Percentiles rank a stretch among this genome's conserved stretches.
These are phyloP conservation scores for Ichneumon xanthorius DNA, from an alignment of 2,888 invertebrate species.

Conservation along the genomic window DNA sequence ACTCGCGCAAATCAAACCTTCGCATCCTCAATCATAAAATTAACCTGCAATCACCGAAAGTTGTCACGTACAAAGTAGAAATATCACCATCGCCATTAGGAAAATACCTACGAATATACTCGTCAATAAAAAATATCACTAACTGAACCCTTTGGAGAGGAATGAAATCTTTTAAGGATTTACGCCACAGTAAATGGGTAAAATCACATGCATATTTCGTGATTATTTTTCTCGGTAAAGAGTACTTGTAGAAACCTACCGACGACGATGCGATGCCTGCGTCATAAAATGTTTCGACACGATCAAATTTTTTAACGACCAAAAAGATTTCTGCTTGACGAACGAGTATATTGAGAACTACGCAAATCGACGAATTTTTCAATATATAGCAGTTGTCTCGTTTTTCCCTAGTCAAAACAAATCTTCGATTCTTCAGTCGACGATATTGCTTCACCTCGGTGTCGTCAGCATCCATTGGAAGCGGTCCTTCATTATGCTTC, in stretches of 20 bases:
- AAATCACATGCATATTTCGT: too few relatives aligned
- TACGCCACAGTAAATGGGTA: too few relatives aligned
- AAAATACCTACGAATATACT: too few relatives aligned
- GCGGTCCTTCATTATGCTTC: background rate
- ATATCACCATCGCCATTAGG: too few relatives aligned
- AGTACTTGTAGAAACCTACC: slow-evolving; percentile 30
- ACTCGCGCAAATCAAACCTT: too few relatives aligned
- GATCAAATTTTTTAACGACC: slow-evolving; percentile 3
- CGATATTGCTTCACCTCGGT: background rate
- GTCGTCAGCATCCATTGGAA: background rate
- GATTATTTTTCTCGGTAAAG: background rate
- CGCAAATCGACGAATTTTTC: slow-evolving; percentile 1
- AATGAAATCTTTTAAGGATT: too few relatives aligned
- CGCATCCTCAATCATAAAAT: too few relatives aligned
- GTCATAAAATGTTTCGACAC: slow-evolving; percentile 20
- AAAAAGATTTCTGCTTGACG: background rate
- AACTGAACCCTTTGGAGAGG: too few relatives aligned
- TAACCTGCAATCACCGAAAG: too few relatives aligned
- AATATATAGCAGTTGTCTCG: slow-evolving; percentile 17
- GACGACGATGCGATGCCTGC: background rate
- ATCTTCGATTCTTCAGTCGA: background rate
- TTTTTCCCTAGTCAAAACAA: background rate
- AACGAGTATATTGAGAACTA: slow-evolving; percentile 13
- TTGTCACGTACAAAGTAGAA: too few relatives aligned
- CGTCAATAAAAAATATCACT: too few relatives aligned